Conservation (phyloP, 2,797 vertebrate genomes). For the Hafferia zeledoni region DNA sequence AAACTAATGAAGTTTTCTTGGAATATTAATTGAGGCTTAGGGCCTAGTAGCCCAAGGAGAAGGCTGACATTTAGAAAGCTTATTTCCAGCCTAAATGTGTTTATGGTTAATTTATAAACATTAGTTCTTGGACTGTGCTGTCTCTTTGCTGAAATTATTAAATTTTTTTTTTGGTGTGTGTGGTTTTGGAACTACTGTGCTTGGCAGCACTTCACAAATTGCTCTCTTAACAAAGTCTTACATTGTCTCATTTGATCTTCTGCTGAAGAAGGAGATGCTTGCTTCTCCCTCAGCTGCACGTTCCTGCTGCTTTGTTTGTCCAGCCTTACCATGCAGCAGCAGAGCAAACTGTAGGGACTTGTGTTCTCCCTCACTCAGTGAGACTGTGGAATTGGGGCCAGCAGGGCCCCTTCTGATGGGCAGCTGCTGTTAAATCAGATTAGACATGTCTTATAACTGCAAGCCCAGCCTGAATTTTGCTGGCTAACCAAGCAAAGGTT, state of each 20-base stretch:
- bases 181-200: background rate
- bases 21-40: background rate
- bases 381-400: background rate
- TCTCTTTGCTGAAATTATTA: background rate
- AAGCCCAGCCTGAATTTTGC: background rate
- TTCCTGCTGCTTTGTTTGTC: background rate
- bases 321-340: rapidly evolving
- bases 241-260: background rate
- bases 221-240: background rate
- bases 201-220: background rate
- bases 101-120: background rate
- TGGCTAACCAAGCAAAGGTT: background rate
- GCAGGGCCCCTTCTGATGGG: background rate
- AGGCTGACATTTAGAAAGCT: background rate
- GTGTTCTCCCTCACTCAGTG: rapidly evolving
- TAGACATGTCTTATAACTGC: background rate
- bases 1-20: background rate
- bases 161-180: background rate
- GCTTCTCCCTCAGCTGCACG: background rate
- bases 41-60: background rate
- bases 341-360: rapidly evolving
- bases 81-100: background rate
- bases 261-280: background rate
- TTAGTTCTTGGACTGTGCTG: background rate
- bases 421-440: background rate